These are phyloP conservation scores for Camponotus vicinus DNA, from an alignment of 1,140 invertebrate genomes.

Conservation along the genomic window DNA sequence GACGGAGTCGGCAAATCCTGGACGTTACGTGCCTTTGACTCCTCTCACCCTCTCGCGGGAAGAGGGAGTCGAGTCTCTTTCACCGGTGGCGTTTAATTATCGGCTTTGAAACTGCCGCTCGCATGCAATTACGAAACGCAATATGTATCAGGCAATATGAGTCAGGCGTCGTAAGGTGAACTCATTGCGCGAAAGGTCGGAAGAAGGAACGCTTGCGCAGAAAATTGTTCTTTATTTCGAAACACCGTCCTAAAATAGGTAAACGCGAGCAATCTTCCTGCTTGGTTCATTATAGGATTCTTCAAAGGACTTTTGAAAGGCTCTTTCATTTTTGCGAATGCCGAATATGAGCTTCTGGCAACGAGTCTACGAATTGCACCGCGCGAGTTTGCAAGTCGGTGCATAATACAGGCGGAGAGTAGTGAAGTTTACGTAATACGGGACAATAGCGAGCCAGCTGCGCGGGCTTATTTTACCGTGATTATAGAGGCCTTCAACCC, in stretches of 20 bases:
- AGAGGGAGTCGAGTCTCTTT: neutral
- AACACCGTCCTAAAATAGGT: constrained; percentile 47
- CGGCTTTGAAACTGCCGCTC: constrained; percentile 51
- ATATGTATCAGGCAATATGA: neutral
- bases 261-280: constrained; percentile 49
- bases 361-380: constrained; percentile 56
- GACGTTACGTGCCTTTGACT: constrained; percentile 59
- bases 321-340: constrained; percentile 61
- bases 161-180: neutral
- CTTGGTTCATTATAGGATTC: constrained; percentile 52
- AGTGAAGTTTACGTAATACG: constrained; percentile 60
- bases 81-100: constrained; percentile 52
- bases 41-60: constrained; percentile 12
- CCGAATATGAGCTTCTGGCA: constrained; percentile 49
- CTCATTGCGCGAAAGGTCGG: neutral
- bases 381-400: constrained; percentile 56
- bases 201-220: constrained; percentile 14
- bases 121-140: constrained; percentile 53
- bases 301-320: constrained; percentile 47
- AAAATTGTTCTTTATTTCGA: constrained; percentile 26
- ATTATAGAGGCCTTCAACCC: constrained; percentile 41
- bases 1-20: constrained; percentile 56
- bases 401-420: constrained; percentile 49
- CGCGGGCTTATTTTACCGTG: constrained; percentile 55
- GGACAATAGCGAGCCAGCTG: constrained; percentile 61